Evolutionary conservation across 2,888 invertebrate species (phyloP), one percentile per base, ranked within the genome.

Genomic region (Baronia brevicornis): DNA sequence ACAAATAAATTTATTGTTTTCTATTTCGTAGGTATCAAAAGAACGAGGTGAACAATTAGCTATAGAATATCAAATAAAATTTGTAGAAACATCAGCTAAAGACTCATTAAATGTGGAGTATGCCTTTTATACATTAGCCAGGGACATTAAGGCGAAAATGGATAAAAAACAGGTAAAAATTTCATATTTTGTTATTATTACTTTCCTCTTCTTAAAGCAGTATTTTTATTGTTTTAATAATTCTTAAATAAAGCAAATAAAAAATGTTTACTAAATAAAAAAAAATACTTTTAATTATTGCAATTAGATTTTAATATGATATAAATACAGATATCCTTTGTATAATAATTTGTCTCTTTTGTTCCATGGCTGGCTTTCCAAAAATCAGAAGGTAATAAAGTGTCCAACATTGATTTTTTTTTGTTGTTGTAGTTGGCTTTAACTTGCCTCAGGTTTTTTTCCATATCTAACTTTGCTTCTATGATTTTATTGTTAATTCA

Each of bases 41-140:
- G 98, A 98, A 71, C 87, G 96, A 58, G 98, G 98, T 29, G 98
- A 98, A 86, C 93, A 97, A 85, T 88, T 98, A 74, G 98, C 98
- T 40, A 89, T 97, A 62, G 98, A 98, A 84, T 98, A 98, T 86
- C 95, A 96, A 62, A 98, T 99, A 56, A 97, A 97, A 85, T 99
- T 99, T 85, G 93, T 99, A 90, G 99, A 99, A 86, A 99, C 98
- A 30, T 97, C 97, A 52, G 99, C 99, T 33, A 99, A 99, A 85
- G 93, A 96, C 48, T 96, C 97, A 71, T 92, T 97, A 72, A 97
- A 98, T 74, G 97, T 99, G 26, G 98, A 99, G 80, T 95, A 95
- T 58, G 97, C 98, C 35, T 99, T 99, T 86, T 96, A 95, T 77
- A 97, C 96, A 41, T 86, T 99, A 74, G 98, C 98, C 36, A 91